A percentile compares a stretch with the other conserved stretches of the same genome.
These are phyloP conservation scores for Acipenser transmontanus DNA, from an alignment of 2,797 vertebrate genomes.

Conservation along the genomic window DNA sequence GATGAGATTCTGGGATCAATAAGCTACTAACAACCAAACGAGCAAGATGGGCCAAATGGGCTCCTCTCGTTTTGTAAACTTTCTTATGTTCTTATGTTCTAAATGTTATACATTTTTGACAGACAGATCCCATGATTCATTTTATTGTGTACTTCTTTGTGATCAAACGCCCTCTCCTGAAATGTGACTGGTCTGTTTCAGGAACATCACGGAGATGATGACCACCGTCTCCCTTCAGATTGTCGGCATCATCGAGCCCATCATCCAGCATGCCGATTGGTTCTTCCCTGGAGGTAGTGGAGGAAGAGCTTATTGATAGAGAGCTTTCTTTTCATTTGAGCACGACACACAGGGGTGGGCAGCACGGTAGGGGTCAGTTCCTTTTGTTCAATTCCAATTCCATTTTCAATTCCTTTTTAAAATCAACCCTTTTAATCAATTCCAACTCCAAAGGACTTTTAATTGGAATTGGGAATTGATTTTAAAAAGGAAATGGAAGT, in stretches of 20 bases:
- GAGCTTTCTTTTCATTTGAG: background rate
- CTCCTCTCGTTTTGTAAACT: too few relatives aligned
- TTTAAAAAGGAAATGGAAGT: too few relatives aligned
- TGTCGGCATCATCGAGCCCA: constrained; percentile 89
- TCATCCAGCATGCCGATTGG: constrained; percentile 95
- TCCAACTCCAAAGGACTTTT: too few relatives aligned
- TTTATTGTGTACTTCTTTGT: background rate
- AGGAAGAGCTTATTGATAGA: too few relatives aligned
- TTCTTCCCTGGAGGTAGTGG: constrained; percentile 90
- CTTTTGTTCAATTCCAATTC: too few relatives aligned
- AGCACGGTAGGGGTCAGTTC: too few relatives aligned
- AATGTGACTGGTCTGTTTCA: constrained; percentile 34
- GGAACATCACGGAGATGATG: constrained; percentile 98
- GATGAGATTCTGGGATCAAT: too few relatives aligned
- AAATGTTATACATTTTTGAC: background rate
- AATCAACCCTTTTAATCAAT: too few relatives aligned
- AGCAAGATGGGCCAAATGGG: too few relatives aligned
- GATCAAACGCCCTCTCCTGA: background rate
- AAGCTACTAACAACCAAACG: background rate
- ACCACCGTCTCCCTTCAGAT: constrained; percentile 94
- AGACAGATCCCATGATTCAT: background rate
- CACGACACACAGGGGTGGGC: background rate
- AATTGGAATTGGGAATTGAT: too few relatives aligned
- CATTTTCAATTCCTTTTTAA: too few relatives aligned
- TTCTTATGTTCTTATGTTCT: too few relatives aligned